Percentiles rank a stretch among this genome's conserved stretches.
phyloP scores from a whole-genome alignment of 2,113 vertebrate species.

The Mesocricetus auratus region DNA sequence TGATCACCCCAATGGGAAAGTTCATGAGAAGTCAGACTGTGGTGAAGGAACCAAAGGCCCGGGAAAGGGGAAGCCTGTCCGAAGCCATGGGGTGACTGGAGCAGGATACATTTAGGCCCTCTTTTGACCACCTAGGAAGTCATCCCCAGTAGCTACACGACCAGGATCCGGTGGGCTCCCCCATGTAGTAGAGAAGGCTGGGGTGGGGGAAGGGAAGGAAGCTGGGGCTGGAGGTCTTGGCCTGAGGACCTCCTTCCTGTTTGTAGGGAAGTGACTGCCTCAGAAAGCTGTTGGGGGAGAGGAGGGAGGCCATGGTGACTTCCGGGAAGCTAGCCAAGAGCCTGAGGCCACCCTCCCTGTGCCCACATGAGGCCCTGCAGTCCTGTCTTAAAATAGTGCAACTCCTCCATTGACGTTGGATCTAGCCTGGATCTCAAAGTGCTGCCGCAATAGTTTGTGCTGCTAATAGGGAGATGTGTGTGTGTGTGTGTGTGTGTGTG shows the following conservation, averaged over 20 bases:
- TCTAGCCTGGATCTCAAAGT: neutral
- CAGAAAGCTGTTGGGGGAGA: conserved; percentile 72
- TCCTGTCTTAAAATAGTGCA: conserved; percentile 83
- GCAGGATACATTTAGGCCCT: neutral
- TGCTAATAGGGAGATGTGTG: neutral
- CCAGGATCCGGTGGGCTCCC: neutral
- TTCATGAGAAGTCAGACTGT: neutral
- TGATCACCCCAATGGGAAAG: neutral
- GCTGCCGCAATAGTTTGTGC: neutral
- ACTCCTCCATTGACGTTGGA: conserved; percentile 55
- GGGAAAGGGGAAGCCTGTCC: neutral
- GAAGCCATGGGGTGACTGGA: neutral
- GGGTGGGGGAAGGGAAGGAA: conserved; percentile 44
- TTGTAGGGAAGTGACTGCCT: conserved; percentile 80
- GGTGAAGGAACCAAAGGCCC: neutral
- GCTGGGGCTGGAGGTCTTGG: conserved; percentile 70
- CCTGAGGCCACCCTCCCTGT: conserved; percentile 77
- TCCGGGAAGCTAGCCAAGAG: conserved; percentile 80
- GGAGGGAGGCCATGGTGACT: conserved; percentile 78
- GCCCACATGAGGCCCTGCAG: conserved; percentile 71
- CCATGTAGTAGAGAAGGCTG: neutral
- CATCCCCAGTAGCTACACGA: neutral
- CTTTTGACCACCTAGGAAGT: neutral
- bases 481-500: neutral
- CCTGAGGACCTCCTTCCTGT: conserved; percentile 82